These are phyloP conservation scores for Eueides isabella DNA, from an alignment of 1,140 invertebrate species.

Conservation along the genomic window DNA sequence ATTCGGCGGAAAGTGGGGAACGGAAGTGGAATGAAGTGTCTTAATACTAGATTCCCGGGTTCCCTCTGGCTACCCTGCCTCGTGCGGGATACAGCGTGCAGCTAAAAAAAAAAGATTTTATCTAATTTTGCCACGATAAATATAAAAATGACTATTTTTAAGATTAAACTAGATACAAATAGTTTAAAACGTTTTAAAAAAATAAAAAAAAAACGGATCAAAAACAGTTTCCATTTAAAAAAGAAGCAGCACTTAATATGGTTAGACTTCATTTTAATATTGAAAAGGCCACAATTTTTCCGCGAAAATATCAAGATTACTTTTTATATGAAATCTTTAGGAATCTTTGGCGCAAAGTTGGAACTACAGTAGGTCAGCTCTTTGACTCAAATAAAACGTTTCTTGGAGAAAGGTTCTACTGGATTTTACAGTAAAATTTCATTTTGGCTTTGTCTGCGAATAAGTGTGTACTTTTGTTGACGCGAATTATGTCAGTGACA, in stretches of 20 bases:
- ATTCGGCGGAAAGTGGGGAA: too few relatives aligned
- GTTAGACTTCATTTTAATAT: conserved; percentile 5
- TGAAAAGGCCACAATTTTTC: neutral
- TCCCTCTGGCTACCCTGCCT: too few relatives aligned
- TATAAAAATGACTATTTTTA: too few relatives aligned
- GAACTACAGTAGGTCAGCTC: conserved; percentile 25
- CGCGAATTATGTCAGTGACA: conserved; percentile 13
- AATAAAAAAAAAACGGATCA: neutral
- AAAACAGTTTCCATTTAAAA: neutral
- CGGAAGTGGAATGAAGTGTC: too few relatives aligned
- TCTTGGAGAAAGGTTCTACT: conserved; percentile 13
- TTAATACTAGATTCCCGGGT: too few relatives aligned
- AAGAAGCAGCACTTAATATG: neutral
- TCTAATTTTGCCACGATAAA: too few relatives aligned
- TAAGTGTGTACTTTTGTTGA: conserved; percentile 14
- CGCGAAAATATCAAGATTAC: conserved; percentile 5
- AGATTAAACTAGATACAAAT: too few relatives aligned
- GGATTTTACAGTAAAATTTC: conserved; percentile 26
- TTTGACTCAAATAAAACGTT: conserved; percentile 30
- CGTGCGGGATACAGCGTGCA: too few relatives aligned
- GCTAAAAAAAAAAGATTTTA: too few relatives aligned
- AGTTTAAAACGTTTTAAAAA: too few relatives aligned
- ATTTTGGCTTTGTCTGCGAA: conserved; percentile 24
- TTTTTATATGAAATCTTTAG: conserved; percentile 5
- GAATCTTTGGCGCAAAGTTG: conserved; percentile 17